Conservation (phyloP, 2,797 vertebrate genomes). For the Notoglanidium macrostoma region DNA sequence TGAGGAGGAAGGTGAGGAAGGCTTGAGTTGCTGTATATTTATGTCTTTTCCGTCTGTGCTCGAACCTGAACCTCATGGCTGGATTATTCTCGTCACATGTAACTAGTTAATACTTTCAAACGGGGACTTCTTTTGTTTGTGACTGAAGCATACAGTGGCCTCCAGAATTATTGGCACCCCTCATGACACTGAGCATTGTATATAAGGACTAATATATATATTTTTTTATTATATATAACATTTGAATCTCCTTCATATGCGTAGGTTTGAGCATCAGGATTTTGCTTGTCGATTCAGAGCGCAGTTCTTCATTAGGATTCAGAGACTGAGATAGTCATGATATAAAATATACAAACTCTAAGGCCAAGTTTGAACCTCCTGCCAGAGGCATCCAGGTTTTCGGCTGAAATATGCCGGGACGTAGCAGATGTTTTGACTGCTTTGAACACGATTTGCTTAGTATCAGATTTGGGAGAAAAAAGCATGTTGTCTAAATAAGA, state of each 20-base stretch:
- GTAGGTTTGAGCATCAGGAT: not conserved
- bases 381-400: not conserved
- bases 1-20: not conserved
- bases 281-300: not conserved
- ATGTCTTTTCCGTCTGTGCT: not conserved
- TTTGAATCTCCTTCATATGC: not conserved
- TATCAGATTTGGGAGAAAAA: too few relatives aligned
- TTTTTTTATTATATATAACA: not conserved
- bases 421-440: not conserved
- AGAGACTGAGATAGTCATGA: not conserved
- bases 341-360: not conserved
- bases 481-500: too few relatives aligned
- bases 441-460: too few relatives aligned
- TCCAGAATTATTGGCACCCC: conserved; percentile 5
- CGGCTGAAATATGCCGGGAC: too few relatives aligned
- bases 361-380: not conserved
- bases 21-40: conserved; percentile 3
- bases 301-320: not conserved
- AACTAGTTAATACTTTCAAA: not conserved
- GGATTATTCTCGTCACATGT: not conserved
- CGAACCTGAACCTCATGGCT: not conserved
- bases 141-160: not conserved
- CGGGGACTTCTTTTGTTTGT: not conserved
- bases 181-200: not conserved
- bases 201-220: not conserved